Base-by-base conservation (phyloP, 2,113 vertebrate species). In the Polypterus senegalus region DNA sequence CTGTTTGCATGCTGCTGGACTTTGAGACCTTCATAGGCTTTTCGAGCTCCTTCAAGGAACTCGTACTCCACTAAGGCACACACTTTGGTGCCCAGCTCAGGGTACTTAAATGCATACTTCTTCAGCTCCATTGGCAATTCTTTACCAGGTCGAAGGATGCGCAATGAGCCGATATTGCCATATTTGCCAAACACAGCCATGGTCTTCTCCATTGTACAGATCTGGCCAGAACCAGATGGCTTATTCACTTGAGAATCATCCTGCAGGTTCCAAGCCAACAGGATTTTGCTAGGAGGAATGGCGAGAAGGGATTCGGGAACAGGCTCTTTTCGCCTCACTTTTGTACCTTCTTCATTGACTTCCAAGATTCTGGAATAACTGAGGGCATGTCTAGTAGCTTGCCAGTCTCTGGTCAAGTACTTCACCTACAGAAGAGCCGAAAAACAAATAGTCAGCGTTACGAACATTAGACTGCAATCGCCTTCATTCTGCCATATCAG, bases 11-110 rank as follows among this genome's bases (percentile, higher is more conserved):
- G 64, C 43, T 64, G 67, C 46, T 76, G 70, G 5, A 46, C 47
- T 7, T 61, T 27, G 3, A 89, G 78, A 5, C 61, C 61, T 49
- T 70, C 69, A 4, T 76, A 79, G 7, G 84, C 86, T 1, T 70
- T 76, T 4, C 74, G 65, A 2, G 82, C 74, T 0, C 78, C 77
- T 49, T 86, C 84, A 63, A 88, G 71, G 62, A 63, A 75, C 62
- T 86, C 82, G 3, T 87, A 89, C 71, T 86, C 88, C 53, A 90
- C 80, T 67, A 88, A 78, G 0, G 79, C 85, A 1, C 86, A 89
- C 63, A 79, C 67, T 1, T 70, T 69, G 54, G 75, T 82, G 51
- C 86, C 76, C 8, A 88, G 78, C 75, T 86, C 80, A 0, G 74
- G 73, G 70, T 89, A 85, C 0, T 59, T 67, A 9, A 73, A 64